Evolutionary conservation across 2,888 invertebrate genomes (phyloP).

Genomic region (Sinohyriopsis cumingii): DNA sequence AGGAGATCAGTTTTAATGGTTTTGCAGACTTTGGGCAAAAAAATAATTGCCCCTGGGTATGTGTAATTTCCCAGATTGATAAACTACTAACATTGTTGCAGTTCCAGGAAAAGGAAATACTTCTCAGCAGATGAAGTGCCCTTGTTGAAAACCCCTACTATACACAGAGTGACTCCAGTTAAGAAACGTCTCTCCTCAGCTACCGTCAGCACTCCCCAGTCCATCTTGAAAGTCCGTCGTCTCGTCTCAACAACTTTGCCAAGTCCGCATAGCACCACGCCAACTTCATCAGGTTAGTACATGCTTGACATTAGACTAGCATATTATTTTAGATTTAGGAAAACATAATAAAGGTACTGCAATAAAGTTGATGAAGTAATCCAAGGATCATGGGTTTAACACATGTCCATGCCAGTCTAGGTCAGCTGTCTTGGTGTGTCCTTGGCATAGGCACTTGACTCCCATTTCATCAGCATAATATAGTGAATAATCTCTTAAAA

Average conservation of each 20-base stretch:
- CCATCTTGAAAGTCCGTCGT: slow-evolving; percentile 78
- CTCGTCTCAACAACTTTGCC: slow-evolving; percentile 41
- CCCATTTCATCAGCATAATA: too few relatives aligned
- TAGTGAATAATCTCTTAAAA: too few relatives aligned
- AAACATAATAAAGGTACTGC: too few relatives aligned
- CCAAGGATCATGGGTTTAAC: not conserved
- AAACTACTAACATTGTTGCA: not conserved
- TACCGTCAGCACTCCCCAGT: slow-evolving; percentile 76
- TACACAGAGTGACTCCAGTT: slow-evolving; percentile 69
- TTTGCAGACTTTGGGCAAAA: too few relatives aligned
- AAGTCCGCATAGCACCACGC: slow-evolving; percentile 28
- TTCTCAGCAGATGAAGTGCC: slow-evolving; percentile 63
- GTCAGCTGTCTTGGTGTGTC: too few relatives aligned
- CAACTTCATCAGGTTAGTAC: slow-evolving; percentile 27
- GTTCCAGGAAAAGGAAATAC: slow-evolving; percentile 25
- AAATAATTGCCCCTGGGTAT: too few relatives aligned
- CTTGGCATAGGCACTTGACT: too few relatives aligned
- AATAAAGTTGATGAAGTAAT: not conserved
- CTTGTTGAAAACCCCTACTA: slow-evolving; percentile 77
- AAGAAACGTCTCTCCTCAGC: slow-evolving; percentile 50
- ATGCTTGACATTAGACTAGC: not conserved
- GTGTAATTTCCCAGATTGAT: too few relatives aligned
- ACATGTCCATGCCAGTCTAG: not conserved
- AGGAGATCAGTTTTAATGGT: too few relatives aligned
- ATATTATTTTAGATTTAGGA: too few relatives aligned